These are phyloP conservation scores for Diuraphis noxia DNA, from an alignment of 1,140 invertebrate species.

Conservation along the genomic window DNA sequence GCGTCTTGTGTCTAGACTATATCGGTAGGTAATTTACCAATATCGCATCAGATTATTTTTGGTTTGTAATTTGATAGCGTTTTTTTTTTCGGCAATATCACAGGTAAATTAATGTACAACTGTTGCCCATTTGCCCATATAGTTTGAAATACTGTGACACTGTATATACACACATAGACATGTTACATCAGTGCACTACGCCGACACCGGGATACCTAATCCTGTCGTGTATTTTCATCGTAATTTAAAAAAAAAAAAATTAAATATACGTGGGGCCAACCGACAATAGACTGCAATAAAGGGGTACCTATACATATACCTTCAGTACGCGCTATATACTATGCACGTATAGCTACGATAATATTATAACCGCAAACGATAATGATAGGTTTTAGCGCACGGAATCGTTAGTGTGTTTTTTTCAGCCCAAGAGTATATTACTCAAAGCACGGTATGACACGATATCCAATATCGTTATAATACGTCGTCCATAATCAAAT, in stretches of 20 bases:
- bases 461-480: conserved; percentile 45
- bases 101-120: neutral
- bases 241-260: neutral
- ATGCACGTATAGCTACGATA: neutral
- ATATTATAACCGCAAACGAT: conserved; percentile 42
- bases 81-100: neutral
- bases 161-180: neutral
- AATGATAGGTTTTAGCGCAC: conserved; percentile 48
- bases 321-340: neutral
- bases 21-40: neutral
- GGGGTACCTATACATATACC: neutral
- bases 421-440: conserved; percentile 25
- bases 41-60: neutral
- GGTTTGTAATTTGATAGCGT: neutral
- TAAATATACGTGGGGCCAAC: neutral
- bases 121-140: too few relatives aligned
- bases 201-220: neutral
- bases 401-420: conserved; percentile 44
- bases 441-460: conserved; percentile 40
- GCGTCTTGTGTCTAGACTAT: neutral
- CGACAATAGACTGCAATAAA: neutral
- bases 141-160: neutral
- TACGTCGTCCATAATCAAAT: conserved; percentile 35
- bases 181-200: neutral
- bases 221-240: neutral